phyloP scores from a whole-genome alignment of 2,113 vertebrate species.

The Carassius auratus region DNA sequence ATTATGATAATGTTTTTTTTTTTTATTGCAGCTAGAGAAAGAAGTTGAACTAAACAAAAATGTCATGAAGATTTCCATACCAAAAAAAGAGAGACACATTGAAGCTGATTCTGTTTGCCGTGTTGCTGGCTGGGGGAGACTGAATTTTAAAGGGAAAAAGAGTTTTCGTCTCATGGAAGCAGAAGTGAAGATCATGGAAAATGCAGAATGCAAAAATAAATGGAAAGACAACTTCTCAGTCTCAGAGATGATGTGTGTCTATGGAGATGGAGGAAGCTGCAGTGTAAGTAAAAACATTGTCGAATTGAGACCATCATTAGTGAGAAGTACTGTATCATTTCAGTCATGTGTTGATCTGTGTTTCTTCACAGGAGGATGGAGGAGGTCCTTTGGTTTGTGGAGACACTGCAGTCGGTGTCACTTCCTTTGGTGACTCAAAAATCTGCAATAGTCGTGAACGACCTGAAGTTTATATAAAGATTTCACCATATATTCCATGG shows the following conservation, averaged over 20 bases:
- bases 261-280: neutral
- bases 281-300: neutral
- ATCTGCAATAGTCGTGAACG: neutral
- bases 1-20: neutral
- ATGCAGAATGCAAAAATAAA: neutral
- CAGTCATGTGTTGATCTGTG: no score
- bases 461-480: neutral
- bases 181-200: slow-evolving; percentile 8
- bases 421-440: neutral
- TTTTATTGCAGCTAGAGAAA: neutral
- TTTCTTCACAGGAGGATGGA: no score
- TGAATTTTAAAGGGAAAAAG: neutral
- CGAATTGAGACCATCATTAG: no score
- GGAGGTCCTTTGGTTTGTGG: neutral
- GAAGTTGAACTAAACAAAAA: neutral
- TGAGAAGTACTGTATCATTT: no score
- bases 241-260: neutral
- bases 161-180: slow-evolving; percentile 16
- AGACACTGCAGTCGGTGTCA: neutral
- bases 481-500: neutral
- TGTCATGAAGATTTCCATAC: neutral
- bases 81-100: neutral
- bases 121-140: neutral
- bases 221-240: neutral
- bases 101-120: neutral